Conservation (phyloP, 92 coral and sea anemone genomes). For the Zoanthus sociatus region DNA sequence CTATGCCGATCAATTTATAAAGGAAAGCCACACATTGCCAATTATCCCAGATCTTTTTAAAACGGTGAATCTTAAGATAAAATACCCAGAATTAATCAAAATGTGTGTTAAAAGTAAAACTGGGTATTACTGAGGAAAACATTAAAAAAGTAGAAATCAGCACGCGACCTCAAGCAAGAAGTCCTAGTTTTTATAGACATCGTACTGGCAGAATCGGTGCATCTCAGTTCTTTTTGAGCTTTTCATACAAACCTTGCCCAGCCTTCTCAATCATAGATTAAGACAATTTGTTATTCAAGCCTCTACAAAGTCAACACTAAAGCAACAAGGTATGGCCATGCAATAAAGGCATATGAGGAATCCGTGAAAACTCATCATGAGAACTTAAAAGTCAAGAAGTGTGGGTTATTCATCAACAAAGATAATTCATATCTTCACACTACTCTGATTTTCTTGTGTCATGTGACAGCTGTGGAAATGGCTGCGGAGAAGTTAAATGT, state of each 20-base stretch:
- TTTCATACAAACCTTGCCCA: slow-evolving; percentile 49
- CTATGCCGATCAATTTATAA: slow-evolving; percentile 10
- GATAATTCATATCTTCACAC: slow-evolving; percentile 73
- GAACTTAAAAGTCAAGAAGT: slow-evolving; percentile 62
- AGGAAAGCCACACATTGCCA: slow-evolving; percentile 17
- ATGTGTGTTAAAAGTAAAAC: slow-evolving; percentile 39
- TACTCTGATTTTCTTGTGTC: neutral
- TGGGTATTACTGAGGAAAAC: slow-evolving; percentile 37
- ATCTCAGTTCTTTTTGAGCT: slow-evolving; percentile 54
- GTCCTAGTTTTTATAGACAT: slow-evolving; percentile 60
- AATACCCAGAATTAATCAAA: slow-evolving; percentile 47
- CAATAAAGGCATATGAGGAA: slow-evolving; percentile 67
- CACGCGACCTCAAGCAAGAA: slow-evolving; percentile 56
- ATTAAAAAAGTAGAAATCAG: slow-evolving; percentile 51
- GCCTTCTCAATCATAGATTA: slow-evolving; percentile 65
- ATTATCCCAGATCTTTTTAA: slow-evolving; percentile 29
- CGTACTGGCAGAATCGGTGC: slow-evolving; percentile 76
- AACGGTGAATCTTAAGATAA: slow-evolving; percentile 38
- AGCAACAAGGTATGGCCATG: slow-evolving; percentile 71
- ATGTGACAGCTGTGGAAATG: slow-evolving; percentile 75
- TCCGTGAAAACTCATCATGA: slow-evolving; percentile 54
- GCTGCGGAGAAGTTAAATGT: slow-evolving; percentile 68
- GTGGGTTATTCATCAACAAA: slow-evolving; percentile 70
- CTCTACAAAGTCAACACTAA: slow-evolving; percentile 48
- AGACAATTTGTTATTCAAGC: slow-evolving; percentile 59